Conservation (phyloP, 2,797 vertebrate species). For the Novumbra hubbsi region DNA sequence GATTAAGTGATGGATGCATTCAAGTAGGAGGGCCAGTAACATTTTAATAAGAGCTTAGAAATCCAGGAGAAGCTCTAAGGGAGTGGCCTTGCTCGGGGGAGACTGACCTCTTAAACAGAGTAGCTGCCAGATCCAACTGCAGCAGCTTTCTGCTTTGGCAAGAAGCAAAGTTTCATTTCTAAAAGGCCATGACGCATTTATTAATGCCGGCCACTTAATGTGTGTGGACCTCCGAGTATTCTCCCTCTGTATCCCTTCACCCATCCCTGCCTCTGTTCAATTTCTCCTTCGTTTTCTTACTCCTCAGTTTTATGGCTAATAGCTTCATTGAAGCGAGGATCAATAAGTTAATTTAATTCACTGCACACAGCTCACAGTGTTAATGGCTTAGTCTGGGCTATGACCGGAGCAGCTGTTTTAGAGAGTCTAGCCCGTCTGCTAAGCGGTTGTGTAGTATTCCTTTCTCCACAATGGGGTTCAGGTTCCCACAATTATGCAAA, state of each 20-base stretch:
- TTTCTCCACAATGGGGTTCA: neutral
- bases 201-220: constrained; percentile 41
- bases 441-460: neutral
- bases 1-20: constrained; percentile 41
- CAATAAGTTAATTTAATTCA: constrained; percentile 63
- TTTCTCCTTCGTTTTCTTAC: neutral
- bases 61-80: constrained; percentile 33
- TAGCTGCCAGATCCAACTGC: constrained; percentile 11
- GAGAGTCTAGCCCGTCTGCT: constrained; percentile 24
- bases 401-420: constrained; percentile 51
- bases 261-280: neutral
- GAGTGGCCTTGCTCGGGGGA: constrained; percentile 23
- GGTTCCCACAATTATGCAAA: constrained; percentile 7
- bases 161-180: constrained; percentile 35
- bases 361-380: constrained; percentile 54
- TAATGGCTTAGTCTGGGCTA: constrained; percentile 49
- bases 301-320: constrained; percentile 35
- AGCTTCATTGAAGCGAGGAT: constrained; percentile 58
- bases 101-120: constrained; percentile 19
- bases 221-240: constrained; percentile 21
- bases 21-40: constrained; percentile 25
- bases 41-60: constrained; percentile 36
- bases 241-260: neutral
- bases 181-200: constrained; percentile 31
- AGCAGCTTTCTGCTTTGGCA: constrained; percentile 16